Conservation (phyloP, 1,140 invertebrate species). For the Zeugodacus cucurbitae region DNA sequence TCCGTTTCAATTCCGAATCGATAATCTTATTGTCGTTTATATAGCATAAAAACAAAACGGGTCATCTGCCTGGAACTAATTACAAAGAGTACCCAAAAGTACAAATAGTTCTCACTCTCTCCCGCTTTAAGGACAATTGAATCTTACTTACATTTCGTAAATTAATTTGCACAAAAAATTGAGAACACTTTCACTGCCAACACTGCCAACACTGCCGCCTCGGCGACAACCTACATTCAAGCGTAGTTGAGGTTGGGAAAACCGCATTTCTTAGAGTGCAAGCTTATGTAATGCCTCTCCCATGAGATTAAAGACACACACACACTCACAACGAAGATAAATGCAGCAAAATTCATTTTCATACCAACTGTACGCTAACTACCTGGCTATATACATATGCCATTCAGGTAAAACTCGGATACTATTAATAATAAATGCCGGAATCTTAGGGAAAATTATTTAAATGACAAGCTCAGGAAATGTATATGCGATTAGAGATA, state of each 20-base stretch:
- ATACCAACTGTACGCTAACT: neutral
- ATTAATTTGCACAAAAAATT: neutral
- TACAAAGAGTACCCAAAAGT: too few relatives aligned
- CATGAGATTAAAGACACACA: neutral
- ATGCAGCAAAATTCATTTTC: neutral
- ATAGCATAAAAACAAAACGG: too few relatives aligned
- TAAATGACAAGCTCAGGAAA: too few relatives aligned
- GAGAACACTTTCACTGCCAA: neutral
- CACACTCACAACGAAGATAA: neutral
- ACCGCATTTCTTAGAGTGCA: neutral
- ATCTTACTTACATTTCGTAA: neutral
- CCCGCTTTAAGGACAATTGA: too few relatives aligned
- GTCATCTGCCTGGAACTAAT: too few relatives aligned
- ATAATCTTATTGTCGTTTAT: too few relatives aligned
- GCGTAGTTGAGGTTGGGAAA: neutral
- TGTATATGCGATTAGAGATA: too few relatives aligned
- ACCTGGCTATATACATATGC: neutral
- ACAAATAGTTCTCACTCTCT: too few relatives aligned
- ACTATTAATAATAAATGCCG: too few relatives aligned
- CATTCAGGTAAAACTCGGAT: too few relatives aligned
- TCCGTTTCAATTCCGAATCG: too few relatives aligned
- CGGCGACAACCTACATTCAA: neutral
- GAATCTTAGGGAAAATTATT: too few relatives aligned
- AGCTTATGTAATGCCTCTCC: neutral
- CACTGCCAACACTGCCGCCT: neutral